Conservation (phyloP, 2,888 invertebrate genomes). For the Lasioglossum pauxillum region DNA sequence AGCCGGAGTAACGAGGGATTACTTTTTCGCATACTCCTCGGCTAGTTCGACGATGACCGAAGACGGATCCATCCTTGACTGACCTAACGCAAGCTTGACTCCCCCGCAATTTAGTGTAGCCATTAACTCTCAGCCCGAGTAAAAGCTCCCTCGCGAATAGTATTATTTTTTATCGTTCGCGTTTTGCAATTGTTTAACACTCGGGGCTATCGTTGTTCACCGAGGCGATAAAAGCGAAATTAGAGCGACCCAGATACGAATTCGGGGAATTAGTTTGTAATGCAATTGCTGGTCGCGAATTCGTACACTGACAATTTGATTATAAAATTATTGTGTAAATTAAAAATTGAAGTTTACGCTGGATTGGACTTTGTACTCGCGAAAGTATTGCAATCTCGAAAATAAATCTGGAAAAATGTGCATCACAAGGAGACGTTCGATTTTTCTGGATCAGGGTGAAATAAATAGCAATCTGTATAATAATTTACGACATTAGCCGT, state of each 20-base stretch:
- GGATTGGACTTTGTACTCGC: too few relatives aligned
- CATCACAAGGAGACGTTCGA: too few relatives aligned
- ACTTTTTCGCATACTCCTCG: slow-evolving; percentile 13
- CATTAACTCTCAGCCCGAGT: background rate
- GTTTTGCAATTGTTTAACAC: background rate
- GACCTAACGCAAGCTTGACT: background rate
- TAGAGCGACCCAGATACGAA: background rate
- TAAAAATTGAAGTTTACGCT: too few relatives aligned
- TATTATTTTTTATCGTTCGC: background rate
- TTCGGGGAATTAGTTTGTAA: background rate
- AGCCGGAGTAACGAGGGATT: slow-evolving; percentile 11
- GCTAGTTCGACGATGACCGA: slow-evolving; percentile 26
- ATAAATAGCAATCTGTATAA: background rate
- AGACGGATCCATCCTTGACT: background rate
- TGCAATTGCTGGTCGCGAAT: background rate
- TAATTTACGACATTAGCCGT: background rate
- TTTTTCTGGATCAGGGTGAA: too few relatives aligned
- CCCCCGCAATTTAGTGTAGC: background rate
- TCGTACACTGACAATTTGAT: background rate
- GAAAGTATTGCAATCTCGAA: too few relatives aligned
- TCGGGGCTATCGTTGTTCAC: background rate
- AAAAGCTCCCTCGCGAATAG: background rate
- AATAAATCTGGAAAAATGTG: too few relatives aligned
- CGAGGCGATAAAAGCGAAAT: background rate
- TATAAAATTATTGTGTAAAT: background rate